Evolutionary conservation across 2,888 invertebrate genomes (phyloP), one percentile per base, ranked within the genome.

Genomic region (Andrena minutula): DNA sequence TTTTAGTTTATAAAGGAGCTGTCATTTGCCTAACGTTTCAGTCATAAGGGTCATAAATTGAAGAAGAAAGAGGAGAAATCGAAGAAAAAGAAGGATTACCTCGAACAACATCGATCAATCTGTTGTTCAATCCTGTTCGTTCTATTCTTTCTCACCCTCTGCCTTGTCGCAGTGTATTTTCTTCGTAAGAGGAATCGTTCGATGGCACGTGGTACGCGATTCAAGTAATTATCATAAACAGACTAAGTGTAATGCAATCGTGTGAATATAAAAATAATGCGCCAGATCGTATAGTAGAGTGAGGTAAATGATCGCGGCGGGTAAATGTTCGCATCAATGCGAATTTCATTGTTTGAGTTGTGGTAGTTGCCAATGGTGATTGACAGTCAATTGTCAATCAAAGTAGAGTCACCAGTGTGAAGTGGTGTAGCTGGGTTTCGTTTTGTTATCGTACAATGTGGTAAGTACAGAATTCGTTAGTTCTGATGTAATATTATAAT

Each of bases 191-290:
- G 74, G 53, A 74, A 51, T 23, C 49, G 47, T 49, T 23, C 47
- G n/a, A 82, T 70, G 64, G 35, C 70, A 60, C 66, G 41, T 51
- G 69, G 68, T 69, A 78, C 60, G 75, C 56, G 71, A 78, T 75
- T 64, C 68, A 82, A 78, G 83, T 83, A 83, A 78, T 72, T 75
- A 78, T 82, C 74, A 23, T 41, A 74, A 10, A 61, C 35, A 60
- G 26, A 49, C 10, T 28, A 65, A 78, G 26, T 0, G 26, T 23
- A 32, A 78, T 75, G 10, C 30, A 23, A 1, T 56, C 23, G 23
- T 56, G 41, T 23, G 23, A 26, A 26, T 41, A 12, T 41, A 41
- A 12, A 1, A 41, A 41, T 41, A 41, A 41, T 41, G 41, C 41
- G 41, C 3, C 12, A 12, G 41, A 1, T 41, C 41, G 16, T 41